phyloP scores from a whole-genome alignment of 2,888 invertebrate species.

The Endomychus coccineus region DNA sequence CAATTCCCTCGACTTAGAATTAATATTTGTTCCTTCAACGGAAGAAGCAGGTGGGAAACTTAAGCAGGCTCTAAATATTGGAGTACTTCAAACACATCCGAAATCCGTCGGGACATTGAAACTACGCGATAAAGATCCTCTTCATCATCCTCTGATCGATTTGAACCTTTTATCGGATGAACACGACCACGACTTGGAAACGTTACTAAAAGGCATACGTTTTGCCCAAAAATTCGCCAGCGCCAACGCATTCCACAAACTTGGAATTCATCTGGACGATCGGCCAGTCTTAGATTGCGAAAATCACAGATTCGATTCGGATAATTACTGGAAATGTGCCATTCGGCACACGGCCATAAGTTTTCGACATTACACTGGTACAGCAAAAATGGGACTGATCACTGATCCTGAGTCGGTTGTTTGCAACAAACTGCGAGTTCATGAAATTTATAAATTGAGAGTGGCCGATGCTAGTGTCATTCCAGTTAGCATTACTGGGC shows the following conservation, averaged over 20 bases:
- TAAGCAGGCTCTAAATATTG: constrained; percentile 48
- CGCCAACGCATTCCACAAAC: constrained; percentile 53
- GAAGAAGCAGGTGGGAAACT: too few species aligned
- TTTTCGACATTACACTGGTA: constrained; percentile 43
- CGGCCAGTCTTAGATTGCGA: constrained; percentile 45
- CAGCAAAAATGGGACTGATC: constrained; percentile 64
- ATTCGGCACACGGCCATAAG: constrained; percentile 33
- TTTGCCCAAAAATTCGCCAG: constrained; percentile 50
- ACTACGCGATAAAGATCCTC: constrained; percentile 64
- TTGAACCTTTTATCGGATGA: constrained; percentile 70
- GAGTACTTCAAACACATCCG: constrained; percentile 66
- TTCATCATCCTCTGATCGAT: constrained; percentile 67
- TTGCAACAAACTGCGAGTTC: constrained; percentile 54
- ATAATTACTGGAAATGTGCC: constrained; percentile 68
- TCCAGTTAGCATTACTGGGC: constrained; percentile 57
- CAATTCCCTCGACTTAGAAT: too few species aligned
- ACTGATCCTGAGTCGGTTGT: constrained; percentile 57
- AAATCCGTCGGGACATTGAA: constrained; percentile 63
- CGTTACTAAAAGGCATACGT: constrained; percentile 51
- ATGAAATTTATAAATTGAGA: constrained; percentile 53
- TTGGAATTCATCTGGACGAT: constrained; percentile 43
- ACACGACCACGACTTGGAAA: constrained; percentile 52
- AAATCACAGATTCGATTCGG: constrained; percentile 46
- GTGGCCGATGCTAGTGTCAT: constrained; percentile 64
- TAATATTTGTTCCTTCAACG: too few species aligned